Evolutionary conservation across 2,797 vertebrate species (phyloP).

Genomic region (Chromobotia macracanthus): DNA sequence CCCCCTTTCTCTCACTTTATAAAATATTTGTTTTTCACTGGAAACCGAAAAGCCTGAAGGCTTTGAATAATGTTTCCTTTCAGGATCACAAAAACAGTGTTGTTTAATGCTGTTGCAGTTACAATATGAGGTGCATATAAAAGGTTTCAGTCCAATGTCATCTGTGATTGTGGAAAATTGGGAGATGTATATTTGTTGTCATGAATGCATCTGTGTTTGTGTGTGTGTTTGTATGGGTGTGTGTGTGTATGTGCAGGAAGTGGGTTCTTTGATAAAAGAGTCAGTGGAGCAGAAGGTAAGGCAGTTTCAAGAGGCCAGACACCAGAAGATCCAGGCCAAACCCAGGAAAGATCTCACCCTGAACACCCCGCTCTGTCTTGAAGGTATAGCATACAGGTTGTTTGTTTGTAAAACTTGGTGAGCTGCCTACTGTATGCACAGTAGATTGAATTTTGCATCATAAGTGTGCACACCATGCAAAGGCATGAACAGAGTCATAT

Average conservation of each 20-base stretch:
- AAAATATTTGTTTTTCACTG: slow-evolving; percentile 31
- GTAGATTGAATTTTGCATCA: too few species aligned
- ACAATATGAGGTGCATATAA: neutral
- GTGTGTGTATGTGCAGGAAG: slow-evolving; percentile 76
- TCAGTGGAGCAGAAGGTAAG: slow-evolving; percentile 84
- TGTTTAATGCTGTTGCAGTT: neutral
- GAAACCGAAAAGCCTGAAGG: neutral
- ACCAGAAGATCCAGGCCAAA: slow-evolving; percentile 75
- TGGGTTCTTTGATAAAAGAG: slow-evolving; percentile 83
- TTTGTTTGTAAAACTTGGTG: too few species aligned
- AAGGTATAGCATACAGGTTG: slow-evolving; percentile 33
- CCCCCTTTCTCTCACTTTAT: neutral
- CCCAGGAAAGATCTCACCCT: slow-evolving; percentile 74
- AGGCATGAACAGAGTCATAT: neutral
- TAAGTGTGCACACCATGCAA: neutral
- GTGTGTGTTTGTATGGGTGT: too few species aligned
- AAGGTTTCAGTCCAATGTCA: neutral
- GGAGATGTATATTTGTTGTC: too few species aligned
- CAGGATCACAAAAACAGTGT: neutral
- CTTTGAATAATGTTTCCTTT: slow-evolving; percentile 22
- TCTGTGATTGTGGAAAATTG: neutral
- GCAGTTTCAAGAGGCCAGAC: slow-evolving; percentile 54
- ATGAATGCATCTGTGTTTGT: neutral
- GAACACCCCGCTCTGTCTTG: slow-evolving; percentile 77
- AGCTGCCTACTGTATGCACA: neutral